Evolutionary conservation across 2,888 invertebrate species (phyloP).

Genomic region (Brachypalpus laphriformis): DNA sequence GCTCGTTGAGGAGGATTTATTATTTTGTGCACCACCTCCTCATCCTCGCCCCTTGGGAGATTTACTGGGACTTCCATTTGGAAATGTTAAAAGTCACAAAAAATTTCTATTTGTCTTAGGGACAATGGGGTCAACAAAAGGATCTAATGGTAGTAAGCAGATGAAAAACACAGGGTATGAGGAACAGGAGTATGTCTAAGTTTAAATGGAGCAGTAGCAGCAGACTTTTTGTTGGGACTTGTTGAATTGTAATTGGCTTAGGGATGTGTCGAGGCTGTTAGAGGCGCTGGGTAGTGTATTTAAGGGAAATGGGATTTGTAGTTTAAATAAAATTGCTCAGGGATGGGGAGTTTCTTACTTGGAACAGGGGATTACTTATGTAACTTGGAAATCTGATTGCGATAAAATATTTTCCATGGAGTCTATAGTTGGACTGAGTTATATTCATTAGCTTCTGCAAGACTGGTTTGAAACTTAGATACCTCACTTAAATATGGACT

Average conservation of each 20-base stretch:
- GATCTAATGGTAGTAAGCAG: conserved; percentile 22
- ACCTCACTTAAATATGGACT: neutral
- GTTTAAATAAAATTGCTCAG: conserved; percentile 39
- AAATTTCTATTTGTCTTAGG: conserved; percentile 58
- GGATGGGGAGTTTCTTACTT: neutral
- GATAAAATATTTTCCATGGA: conserved; percentile 11
- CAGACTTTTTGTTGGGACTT: conserved; percentile 57
- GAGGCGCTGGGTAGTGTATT: conserved; percentile 12
- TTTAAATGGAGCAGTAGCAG: conserved; percentile 23
- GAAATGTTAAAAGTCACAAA: conserved; percentile 68
- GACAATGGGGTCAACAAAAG: conserved; percentile 53
- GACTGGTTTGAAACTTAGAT: neutral
- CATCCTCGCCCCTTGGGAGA: neutral
- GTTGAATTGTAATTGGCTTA: conserved; percentile 72
- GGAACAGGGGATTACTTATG: conserved; percentile 35
- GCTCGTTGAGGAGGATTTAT: conserved; percentile 57
- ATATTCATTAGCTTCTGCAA: neutral
- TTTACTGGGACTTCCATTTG: conserved; percentile 26
- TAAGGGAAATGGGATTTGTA: conserved; percentile 45
- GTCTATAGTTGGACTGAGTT: neutral
- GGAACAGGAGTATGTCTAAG: neutral
- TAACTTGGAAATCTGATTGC: conserved; percentile 41
- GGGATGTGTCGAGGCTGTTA: conserved; percentile 48
- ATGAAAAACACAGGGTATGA: no score
- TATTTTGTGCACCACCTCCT: neutral